Conservation (phyloP, 2,888 invertebrate species). For the Saturnia pavonia region DNA sequence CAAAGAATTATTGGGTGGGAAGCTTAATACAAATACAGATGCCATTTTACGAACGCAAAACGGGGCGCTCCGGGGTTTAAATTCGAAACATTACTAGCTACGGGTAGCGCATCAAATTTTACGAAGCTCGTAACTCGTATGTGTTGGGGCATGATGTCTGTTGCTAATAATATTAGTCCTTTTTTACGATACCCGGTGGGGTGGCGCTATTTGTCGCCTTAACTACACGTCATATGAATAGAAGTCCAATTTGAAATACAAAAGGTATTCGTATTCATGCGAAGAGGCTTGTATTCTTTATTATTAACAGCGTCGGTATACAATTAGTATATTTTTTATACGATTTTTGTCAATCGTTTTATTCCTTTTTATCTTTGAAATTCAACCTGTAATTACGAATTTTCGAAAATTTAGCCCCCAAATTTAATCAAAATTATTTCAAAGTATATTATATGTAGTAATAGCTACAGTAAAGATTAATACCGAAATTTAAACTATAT, state of each 20-base stretch:
- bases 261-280: constrained; percentile 1
- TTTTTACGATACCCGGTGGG: constrained; percentile 6
- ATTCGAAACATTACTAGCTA: constrained; percentile 4
- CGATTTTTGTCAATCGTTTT: too few species aligned
- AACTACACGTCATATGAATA: not conserved
- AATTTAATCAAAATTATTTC: too few species aligned
- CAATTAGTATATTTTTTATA: too few species aligned
- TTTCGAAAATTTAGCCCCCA: too few species aligned
- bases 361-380: too few species aligned
- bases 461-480: too few species aligned
- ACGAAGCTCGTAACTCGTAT: constrained; percentile 5
- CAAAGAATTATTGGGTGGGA: not conserved
- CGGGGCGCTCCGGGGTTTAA: constrained; percentile 1
- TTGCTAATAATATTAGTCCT: constrained; percentile 8
- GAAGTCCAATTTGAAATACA: not conserved
- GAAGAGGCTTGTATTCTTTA: not conserved
- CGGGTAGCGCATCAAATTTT: constrained; percentile 11
- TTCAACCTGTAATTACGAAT: too few species aligned
- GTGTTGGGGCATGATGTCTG: constrained; percentile 1
- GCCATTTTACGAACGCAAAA: not conserved
- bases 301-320: not conserved
- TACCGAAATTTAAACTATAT: too few species aligned
- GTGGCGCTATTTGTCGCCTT: not conserved
- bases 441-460: too few species aligned
- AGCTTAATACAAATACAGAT: not conserved